Conservation (phyloP, 1,140 invertebrate genomes). For the Euura lappo region DNA sequence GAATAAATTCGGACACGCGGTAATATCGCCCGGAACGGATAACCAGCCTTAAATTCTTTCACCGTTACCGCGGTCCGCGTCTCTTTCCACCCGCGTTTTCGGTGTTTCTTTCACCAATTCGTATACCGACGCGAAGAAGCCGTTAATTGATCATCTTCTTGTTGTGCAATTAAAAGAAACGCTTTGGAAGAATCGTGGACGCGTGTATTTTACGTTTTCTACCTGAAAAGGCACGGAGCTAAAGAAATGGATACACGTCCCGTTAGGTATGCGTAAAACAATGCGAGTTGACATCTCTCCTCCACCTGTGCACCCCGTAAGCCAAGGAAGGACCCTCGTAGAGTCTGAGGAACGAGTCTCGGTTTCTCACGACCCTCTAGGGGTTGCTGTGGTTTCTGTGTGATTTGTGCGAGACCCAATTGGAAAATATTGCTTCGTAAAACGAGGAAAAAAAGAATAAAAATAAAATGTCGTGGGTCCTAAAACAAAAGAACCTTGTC, state of each 20-base stretch:
- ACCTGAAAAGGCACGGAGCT: neutral
- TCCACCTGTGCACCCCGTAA: slow-evolving; percentile 21
- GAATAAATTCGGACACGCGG: neutral
- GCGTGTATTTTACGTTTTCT: neutral
- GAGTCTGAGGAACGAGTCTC: neutral
- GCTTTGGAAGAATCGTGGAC: neutral
- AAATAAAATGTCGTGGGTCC: neutral
- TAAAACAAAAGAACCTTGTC: neutral
- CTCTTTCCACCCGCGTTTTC: no score
- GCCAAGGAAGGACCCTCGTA: slow-evolving; percentile 21
- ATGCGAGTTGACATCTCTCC: slow-evolving; percentile 47
- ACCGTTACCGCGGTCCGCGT: no score
- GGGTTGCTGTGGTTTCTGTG: slow-evolving; percentile 35
- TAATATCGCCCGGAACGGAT: no score
- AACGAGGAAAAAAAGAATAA: no score
- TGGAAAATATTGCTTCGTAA: slow-evolving; percentile 22
- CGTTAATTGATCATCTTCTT: no score
- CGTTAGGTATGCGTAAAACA: slow-evolving; percentile 54
- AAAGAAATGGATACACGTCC: slow-evolving; percentile 26
- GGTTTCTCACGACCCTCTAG: slow-evolving; percentile 37
- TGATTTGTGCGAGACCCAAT: slow-evolving; percentile 33
- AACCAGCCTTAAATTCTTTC: no score
- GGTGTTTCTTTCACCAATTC: no score
- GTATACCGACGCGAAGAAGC: no score
- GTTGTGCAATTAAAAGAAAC: no score